Percentiles rank a stretch among this genome's conserved stretches.
Evolutionary conservation across 2,113 vertebrate species (phyloP).

Genomic region (Irena cyanogastra): DNA sequence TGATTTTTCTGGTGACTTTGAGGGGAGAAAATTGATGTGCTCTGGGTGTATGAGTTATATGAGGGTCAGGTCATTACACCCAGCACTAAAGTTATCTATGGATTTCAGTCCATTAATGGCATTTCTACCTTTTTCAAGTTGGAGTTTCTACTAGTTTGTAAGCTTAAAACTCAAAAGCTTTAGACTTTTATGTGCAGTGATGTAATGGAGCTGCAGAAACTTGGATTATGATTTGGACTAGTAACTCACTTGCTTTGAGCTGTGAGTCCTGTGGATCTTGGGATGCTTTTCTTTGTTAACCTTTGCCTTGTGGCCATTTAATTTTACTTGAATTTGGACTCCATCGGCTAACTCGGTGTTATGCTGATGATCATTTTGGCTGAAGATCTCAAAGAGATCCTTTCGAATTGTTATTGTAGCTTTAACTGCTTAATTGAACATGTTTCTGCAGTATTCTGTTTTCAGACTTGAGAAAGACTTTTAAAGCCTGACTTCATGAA

Average conservation of each 20-base stretch:
- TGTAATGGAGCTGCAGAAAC: neutral
- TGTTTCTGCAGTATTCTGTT: neutral
- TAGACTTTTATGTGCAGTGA: neutral
- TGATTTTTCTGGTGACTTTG: neutral
- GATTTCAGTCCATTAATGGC: neutral
- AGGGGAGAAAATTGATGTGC: rapidly evolving
- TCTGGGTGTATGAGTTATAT: neutral
- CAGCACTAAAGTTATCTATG: neutral
- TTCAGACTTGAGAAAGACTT: neutral
- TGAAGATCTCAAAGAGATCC: neutral
- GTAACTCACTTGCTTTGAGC: neutral
- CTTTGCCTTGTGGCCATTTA: neutral
- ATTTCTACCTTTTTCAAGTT: neutral
- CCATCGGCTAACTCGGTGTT: neutral
- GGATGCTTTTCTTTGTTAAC: neutral
- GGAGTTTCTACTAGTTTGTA: neutral
- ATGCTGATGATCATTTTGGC: neutral
- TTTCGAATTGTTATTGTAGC: neutral
- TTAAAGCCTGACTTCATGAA: neutral
- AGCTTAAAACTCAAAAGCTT: neutral
- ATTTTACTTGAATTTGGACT: neutral
- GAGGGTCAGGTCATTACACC: neutral
- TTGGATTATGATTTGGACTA: neutral
- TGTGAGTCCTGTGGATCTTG: neutral
- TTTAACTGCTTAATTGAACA: neutral